Percentiles rank a stretch among this genome's conserved stretches.
Evolutionary conservation across 2,113 vertebrate species (phyloP).

Genomic region (Bubo bubo): DNA sequence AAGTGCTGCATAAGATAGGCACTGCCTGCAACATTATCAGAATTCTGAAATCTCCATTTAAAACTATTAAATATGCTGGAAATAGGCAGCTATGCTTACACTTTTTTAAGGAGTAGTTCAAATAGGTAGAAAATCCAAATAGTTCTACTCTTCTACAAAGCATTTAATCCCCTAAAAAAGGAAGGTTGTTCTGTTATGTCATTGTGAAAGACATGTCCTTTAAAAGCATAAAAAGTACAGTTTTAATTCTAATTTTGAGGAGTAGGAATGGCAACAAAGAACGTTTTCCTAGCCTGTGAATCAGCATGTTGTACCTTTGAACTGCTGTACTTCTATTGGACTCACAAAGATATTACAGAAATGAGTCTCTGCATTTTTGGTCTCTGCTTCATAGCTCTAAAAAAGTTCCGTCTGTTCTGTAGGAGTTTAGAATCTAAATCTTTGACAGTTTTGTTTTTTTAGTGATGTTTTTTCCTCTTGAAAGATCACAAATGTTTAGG

Average conservation of each 20-base stretch:
- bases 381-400: background rate
- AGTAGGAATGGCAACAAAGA: background rate
- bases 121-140: background rate
- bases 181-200: background rate
- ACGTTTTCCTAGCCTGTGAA: background rate
- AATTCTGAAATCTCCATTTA: background rate
- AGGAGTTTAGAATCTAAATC: background rate
- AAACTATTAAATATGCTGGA: background rate
- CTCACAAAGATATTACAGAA: background rate
- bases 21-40: background rate
- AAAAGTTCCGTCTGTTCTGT: background rate
- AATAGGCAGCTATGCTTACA: background rate
- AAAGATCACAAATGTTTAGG: background rate
- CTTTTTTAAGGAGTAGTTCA: background rate
- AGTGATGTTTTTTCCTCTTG: background rate
- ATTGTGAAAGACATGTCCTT: background rate
- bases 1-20: background rate
- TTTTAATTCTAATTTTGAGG: background rate
- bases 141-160: background rate
- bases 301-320: background rate
- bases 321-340: background rate
- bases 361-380: background rate
- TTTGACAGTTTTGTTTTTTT: background rate
- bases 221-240: background rate
- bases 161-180: background rate